These are phyloP conservation scores for Geococcyx californianus DNA, from an alignment of 2,113 vertebrate genomes.

Conservation along the genomic window DNA sequence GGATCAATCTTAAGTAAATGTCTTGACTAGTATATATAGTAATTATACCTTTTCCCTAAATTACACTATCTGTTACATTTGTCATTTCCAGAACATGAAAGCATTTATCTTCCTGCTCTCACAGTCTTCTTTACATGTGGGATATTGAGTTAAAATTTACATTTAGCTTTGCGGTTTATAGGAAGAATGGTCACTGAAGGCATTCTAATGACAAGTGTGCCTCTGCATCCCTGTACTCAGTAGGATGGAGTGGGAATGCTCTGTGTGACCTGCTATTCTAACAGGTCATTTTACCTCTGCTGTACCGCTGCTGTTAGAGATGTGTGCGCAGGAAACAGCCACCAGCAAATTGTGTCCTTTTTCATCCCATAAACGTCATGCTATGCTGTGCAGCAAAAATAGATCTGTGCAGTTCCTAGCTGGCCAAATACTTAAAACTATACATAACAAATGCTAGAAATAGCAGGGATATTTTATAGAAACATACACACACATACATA, in stretches of 20 bases:
- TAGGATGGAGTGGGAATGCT: neutral
- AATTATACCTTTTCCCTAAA: neutral
- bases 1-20: neutral
- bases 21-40: neutral
- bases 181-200: neutral
- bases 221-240: neutral
- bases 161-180: neutral
- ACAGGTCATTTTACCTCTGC: neutral
- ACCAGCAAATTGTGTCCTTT: neutral
- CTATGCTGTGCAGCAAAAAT: neutral
- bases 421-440: neutral
- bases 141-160: neutral
- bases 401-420: neutral
- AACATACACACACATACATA: no score
- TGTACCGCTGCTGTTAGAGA: neutral
- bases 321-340: neutral
- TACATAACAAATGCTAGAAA: neutral
- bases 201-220: neutral
- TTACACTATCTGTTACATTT: neutral
- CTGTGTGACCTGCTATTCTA: neutral
- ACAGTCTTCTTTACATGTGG: neutral
- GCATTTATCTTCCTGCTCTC: neutral
- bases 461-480: neutral
- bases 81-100: neutral
- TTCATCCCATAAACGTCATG: neutral